Conservation (phyloP, 2,888 invertebrate genomes). For the Epistrophe grossulariae region DNA sequence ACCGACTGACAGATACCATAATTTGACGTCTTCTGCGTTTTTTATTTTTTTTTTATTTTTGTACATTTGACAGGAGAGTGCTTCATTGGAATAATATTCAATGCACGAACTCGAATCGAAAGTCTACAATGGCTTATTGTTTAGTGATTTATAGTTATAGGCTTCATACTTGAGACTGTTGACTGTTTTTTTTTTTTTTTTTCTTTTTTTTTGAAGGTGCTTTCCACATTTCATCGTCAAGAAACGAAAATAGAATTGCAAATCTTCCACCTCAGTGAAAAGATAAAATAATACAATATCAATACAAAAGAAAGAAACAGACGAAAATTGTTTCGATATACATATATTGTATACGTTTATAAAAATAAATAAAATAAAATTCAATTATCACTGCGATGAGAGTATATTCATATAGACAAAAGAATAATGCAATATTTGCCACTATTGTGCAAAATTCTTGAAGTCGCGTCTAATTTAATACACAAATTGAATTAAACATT, state of each 20-base stretch:
- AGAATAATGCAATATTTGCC: not conserved
- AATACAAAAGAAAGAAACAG: not conserved
- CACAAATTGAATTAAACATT: not conserved
- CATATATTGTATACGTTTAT: too few relatives aligned
- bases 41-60: too few relatives aligned
- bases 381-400: not conserved
- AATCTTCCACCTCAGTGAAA: slow-evolving; percentile 5
- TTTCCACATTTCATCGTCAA: slow-evolving; percentile 15
- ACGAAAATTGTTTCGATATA: not conserved
- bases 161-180: slow-evolving; percentile 19
- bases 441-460: slow-evolving; percentile 11
- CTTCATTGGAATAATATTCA: slow-evolving; percentile 56
- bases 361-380: too few relatives aligned
- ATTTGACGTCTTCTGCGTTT: slow-evolving; percentile 45
- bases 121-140: slow-evolving; percentile 64
- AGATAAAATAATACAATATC: not conserved
- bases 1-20: slow-evolving; percentile 64
- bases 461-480: slow-evolving; percentile 3
- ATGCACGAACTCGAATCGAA: slow-evolving; percentile 63
- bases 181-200: slow-evolving; percentile 1
- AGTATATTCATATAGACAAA: not conserved
- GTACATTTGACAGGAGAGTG: slow-evolving; percentile 31
- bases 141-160: slow-evolving; percentile 48
- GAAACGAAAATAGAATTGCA: slow-evolving; percentile 12
- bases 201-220: slow-evolving; percentile 14